These are phyloP conservation scores for Bujurquina vittata DNA, from an alignment of 2,113 vertebrate genomes.

Conservation along the genomic window DNA sequence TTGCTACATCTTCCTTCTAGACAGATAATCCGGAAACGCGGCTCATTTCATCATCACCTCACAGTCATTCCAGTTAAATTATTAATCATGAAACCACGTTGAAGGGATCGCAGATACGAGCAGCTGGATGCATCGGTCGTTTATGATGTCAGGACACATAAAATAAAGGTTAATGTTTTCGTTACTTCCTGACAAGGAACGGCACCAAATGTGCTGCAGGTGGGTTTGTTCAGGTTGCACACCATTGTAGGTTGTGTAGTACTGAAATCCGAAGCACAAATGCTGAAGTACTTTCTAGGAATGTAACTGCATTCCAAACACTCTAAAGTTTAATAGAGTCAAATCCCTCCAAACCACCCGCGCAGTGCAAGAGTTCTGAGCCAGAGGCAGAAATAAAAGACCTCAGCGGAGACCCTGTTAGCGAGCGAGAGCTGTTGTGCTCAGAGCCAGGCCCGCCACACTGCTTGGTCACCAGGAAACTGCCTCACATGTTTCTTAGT, in stretches of 20 bases:
- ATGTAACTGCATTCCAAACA: slow-evolving; percentile 2
- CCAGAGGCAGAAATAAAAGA: slow-evolving; percentile 27
- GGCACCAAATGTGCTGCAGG: neutral
- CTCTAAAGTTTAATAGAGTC: slow-evolving; percentile 35
- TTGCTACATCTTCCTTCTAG: accelerated
- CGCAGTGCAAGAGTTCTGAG: slow-evolving; percentile 6
- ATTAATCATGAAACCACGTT: neutral
- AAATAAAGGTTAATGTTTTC: neutral
- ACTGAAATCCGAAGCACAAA: neutral
- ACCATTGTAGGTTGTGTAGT: neutral
- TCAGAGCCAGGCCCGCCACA: slow-evolving; percentile 10
- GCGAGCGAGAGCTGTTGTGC: neutral
- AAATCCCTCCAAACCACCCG: slow-evolving; percentile 29
- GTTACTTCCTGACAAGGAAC: neutral
- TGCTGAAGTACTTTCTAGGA: neutral
- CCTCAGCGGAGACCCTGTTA: slow-evolving; percentile 42
- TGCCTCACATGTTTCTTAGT: slow-evolving; percentile 20
- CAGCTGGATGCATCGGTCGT: neutral
- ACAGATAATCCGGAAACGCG: neutral
- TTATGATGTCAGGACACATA: neutral
- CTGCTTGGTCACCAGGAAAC: slow-evolving; percentile 27
- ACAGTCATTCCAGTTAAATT: too few species aligned
- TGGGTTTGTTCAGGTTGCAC: neutral
- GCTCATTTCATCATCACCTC: neutral
- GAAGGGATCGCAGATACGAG: neutral